Evolutionary conservation across 2,797 vertebrate genomes (phyloP), one percentile per base, ranked within the genome.

Genomic region (Rhinella marina): DNA sequence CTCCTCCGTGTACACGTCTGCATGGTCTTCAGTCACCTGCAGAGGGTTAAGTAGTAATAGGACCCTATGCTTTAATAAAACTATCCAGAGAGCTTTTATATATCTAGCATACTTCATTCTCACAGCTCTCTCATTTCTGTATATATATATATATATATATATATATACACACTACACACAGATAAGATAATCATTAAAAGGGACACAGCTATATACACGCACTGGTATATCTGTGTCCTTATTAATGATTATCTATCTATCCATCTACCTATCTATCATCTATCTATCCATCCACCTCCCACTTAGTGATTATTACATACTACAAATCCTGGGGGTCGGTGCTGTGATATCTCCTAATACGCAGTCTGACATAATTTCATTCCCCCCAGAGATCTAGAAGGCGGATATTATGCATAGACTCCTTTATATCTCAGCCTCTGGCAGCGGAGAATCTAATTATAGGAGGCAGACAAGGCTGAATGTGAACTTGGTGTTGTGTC

Each of bases 401-500:
- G 52, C 27, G 70, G 68, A 61, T 73, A 84, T 84, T 57, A 73
- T 57, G n/a, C 61, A 27, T 41, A 57, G 66, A 57, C 10, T 52
- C 70, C 29, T 84, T 75, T 48, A 8, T 59, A 84, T 84, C 14
- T 13, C 13, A 48, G 70, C 70, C 82, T 61, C 70, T 84, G 82
- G 54, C 82, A 61, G 68, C 13, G 29, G 14, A 23, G 27, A 72
- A 75, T 75, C 56, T 73, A 56, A 61, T 61, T 75, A 83, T 19
- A 76, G 61, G 23, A 68, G 62, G 48, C 70, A 76, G 70, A 27
- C 32, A 32, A 76, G 52, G 23, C 52, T 76, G 83, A 84, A 23
- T 61, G 82, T 84, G 82, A 84, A 75, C 68, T 73, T 75, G 82
- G 52, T 59, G 27, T 23, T 17, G 54, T 32, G 52, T 73, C 66